Percentiles rank a stretch among this genome's conserved stretches.
Evolutionary conservation across 2,888 invertebrate species (phyloP).

Genomic region (Ernsta delagoae): DNA sequence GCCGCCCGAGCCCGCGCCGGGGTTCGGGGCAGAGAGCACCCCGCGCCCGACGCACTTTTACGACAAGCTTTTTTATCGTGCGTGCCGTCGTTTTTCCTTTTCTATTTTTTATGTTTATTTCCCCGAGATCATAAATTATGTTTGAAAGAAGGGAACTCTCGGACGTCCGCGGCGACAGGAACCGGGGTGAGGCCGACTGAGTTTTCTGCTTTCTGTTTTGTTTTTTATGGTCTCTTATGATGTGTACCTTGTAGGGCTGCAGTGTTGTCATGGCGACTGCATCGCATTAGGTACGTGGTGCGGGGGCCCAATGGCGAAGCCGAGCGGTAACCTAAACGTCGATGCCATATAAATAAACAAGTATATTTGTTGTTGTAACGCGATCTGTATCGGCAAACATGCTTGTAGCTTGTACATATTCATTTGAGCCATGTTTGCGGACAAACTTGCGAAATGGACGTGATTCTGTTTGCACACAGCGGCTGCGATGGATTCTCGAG

Average conservation of each 20-base stretch:
- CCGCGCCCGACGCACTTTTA: slow-evolving; percentile 75
- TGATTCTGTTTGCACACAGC: slow-evolving; percentile 66
- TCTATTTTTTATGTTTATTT: slow-evolving; percentile 86
- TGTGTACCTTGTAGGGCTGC: slow-evolving; percentile 63
- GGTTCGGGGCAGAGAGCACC: slow-evolving; percentile 53
- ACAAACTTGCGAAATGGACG: slow-evolving; percentile 79
- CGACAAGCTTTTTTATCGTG: slow-evolving; percentile 84
- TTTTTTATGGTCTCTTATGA: slow-evolving; percentile 78
- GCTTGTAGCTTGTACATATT: slow-evolving; percentile 71
- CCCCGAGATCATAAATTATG: slow-evolving; percentile 85
- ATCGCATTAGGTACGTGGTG: slow-evolving; percentile 70
- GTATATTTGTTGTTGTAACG: slow-evolving; percentile 78
- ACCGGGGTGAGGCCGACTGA: slow-evolving; percentile 78
- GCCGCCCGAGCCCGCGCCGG: slow-evolving; percentile 70
- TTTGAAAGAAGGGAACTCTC: slow-evolving; percentile 85
- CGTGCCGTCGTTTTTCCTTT: slow-evolving; percentile 85
- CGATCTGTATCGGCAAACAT: slow-evolving; percentile 73
- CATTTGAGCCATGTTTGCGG: slow-evolving; percentile 78
- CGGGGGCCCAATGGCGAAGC: slow-evolving; percentile 49
- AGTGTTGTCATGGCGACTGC: slow-evolving; percentile 78
- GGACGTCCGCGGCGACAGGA: slow-evolving; percentile 81
- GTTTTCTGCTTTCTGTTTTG: slow-evolving; percentile 74
- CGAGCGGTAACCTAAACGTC: slow-evolving; percentile 50
- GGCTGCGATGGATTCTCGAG: slow-evolving; percentile 51
- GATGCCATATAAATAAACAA: slow-evolving; percentile 64